phyloP scores from a whole-genome alignment of 2,888 invertebrate genomes.

The Didymodactylos carnosus region DNA sequence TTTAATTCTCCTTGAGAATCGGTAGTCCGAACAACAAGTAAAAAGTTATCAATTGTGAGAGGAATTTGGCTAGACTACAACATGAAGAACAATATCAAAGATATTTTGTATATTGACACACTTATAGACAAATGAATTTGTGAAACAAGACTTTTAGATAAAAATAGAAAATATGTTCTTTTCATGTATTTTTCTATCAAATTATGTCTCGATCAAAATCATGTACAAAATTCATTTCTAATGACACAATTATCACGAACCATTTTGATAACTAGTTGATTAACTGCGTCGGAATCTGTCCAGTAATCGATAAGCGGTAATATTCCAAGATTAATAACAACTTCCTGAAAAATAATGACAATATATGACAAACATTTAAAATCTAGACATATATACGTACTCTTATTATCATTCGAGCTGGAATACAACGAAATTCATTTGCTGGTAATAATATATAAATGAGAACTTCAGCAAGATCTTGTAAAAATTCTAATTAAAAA shows the following conservation, averaged over 20 bases:
- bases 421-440: not conserved
- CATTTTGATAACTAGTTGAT: constrained; percentile 66
- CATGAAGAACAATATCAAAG: too few species aligned
- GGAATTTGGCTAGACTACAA: not conserved
- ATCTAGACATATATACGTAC: not conserved
- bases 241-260: constrained; percentile 46
- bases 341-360: not conserved
- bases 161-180: not conserved
- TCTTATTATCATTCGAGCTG: not conserved
- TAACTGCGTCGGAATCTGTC: constrained; percentile 74
- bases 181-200: not conserved
- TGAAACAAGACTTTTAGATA: too few species aligned
- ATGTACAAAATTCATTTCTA: too few species aligned
- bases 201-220: too few species aligned
- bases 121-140: too few species aligned
- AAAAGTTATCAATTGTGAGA: not conserved
- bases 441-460: constrained; percentile 5
- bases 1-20: not conserved
- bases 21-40: not conserved
- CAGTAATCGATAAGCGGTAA: constrained; percentile 42
- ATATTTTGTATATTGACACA: too few species aligned
- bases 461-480: constrained; percentile 6
- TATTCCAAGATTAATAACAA: constrained; percentile 16
- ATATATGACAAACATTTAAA: constrained; percentile 20
- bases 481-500: not conserved